Evolutionary conservation across 2,888 invertebrate genomes (phyloP).

Genomic region (Teleogryllus oceanicus): DNA sequence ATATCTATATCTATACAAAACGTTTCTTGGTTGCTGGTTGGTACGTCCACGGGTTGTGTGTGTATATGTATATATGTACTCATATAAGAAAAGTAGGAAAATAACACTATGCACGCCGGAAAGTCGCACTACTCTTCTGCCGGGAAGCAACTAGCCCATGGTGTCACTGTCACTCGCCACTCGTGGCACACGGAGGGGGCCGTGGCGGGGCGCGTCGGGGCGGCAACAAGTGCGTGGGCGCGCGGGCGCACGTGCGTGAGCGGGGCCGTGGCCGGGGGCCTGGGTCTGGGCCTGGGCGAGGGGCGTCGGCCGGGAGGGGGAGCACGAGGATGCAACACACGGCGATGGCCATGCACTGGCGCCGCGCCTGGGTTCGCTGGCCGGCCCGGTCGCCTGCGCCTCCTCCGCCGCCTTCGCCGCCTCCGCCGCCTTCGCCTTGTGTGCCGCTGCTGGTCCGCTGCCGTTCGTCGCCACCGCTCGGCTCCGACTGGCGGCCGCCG

Average conservation of each 20-base stretch:
- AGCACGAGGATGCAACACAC: slow-evolving; percentile 79
- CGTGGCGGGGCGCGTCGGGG: not conserved
- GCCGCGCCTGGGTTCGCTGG: not conserved
- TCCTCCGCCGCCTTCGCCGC: not conserved
- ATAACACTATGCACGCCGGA: slow-evolving; percentile 18
- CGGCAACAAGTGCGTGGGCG: not conserved
- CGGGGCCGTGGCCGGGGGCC: not conserved
- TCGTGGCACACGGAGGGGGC: not conserved
- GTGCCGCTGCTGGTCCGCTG: not conserved
- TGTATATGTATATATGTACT: not conserved
- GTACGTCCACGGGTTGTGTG: not conserved
- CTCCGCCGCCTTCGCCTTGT: not conserved
- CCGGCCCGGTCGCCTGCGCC: not conserved
- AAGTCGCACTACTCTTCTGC: not conserved
- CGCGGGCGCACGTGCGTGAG: not conserved
- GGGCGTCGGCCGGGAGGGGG: slow-evolving; percentile 36
- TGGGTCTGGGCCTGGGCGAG: not conserved
- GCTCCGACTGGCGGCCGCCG: not conserved
- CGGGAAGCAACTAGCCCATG: not conserved
- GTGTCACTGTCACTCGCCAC: not conserved
- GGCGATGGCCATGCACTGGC: slow-evolving; percentile 59
- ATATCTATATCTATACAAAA: not conserved
- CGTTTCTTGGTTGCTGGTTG: not conserved
- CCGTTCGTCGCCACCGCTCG: slow-evolving; percentile 4
- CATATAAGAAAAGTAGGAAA: slow-evolving; percentile 6